A percentile compares a stretch with the other conserved stretches of the same genome.
phyloP scores from a whole-genome alignment of 1,140 invertebrate species.

The Tyrophagus putrescentiae region DNA sequence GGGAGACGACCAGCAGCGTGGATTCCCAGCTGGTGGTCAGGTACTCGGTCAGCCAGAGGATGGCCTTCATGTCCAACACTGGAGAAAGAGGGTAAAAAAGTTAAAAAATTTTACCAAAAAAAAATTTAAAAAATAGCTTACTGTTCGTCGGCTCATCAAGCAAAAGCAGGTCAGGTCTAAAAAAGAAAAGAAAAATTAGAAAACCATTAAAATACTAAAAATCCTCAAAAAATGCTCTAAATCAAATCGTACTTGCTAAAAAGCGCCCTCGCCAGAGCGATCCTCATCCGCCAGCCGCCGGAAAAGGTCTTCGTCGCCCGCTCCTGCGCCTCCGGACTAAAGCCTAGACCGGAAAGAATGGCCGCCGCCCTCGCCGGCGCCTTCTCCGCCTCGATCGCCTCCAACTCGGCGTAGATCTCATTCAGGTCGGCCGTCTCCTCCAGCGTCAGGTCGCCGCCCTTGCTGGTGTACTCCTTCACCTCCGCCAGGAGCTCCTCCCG shows the following conservation, averaged over 20 bases:
- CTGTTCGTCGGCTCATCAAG: slow-evolving; percentile 80
- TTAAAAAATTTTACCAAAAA: too few relatives aligned
- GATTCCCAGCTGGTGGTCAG: slow-evolving; percentile 75
- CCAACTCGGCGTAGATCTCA: slow-evolving; percentile 74
- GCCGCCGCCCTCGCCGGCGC: slow-evolving; percentile 73
- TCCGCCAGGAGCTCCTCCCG: slow-evolving; percentile 59
- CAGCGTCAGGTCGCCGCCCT: slow-evolving; percentile 29
- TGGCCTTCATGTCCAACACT: slow-evolving; percentile 99
- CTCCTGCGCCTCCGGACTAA: slow-evolving; percentile 70
- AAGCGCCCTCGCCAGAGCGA: slow-evolving; percentile 87
- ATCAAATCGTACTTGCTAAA: slow-evolving; percentile 65
- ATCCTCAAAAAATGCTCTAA: too few relatives aligned
- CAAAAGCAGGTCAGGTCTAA: slow-evolving; percentile 45
- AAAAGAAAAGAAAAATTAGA: too few relatives aligned
- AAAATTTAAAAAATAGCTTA: too few relatives aligned
- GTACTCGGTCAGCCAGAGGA: slow-evolving; percentile 97
- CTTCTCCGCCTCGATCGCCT: slow-evolving; percentile 87
- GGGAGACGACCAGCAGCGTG: slow-evolving; percentile 91
- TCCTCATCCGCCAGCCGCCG: slow-evolving; percentile 95
- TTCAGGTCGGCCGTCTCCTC: slow-evolving; percentile 46
- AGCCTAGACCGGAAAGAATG: slow-evolving; percentile 81
- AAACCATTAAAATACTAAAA: too few relatives aligned
- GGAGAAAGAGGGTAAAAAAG: too few relatives aligned
- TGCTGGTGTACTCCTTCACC: slow-evolving; percentile 42
- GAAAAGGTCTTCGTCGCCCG: slow-evolving; percentile 81